phyloP scores from a whole-genome alignment of 1,140 invertebrate genomes.

The Cardiocondyla obscurior region DNA sequence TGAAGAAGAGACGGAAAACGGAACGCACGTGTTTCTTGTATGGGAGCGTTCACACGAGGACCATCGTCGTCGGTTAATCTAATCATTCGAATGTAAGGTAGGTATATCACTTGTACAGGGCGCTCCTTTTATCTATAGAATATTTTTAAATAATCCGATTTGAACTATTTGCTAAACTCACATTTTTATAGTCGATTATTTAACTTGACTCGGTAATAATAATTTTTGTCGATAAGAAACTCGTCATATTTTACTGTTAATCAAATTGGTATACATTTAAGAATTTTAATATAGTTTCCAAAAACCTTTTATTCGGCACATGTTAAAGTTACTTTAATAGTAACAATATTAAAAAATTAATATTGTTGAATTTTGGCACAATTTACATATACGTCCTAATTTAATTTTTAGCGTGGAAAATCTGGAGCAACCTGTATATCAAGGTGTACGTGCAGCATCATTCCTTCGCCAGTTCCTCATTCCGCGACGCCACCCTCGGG shows the following conservation, averaged over 20 bases:
- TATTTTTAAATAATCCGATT: not conserved
- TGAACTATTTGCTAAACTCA: not conserved
- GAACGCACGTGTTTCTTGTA: slow-evolving; percentile 77
- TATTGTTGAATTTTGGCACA: too few relatives aligned
- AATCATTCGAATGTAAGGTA: slow-evolving; percentile 72
- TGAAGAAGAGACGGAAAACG: slow-evolving; percentile 58
- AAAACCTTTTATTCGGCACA: not conserved
- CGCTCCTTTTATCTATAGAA: not conserved
- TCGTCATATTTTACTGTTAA: not conserved
- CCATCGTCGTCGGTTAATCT: slow-evolving; percentile 75
- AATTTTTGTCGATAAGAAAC: not conserved
- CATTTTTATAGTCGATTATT: not conserved
- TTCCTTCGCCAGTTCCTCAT: slow-evolving; percentile 13
- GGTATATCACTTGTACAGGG: slow-evolving; percentile 25
- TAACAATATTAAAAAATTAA: too few relatives aligned
- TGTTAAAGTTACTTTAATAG: not conserved
- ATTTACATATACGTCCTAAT: too few relatives aligned
- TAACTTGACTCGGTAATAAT: not conserved
- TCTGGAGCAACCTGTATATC: slow-evolving; percentile 3
- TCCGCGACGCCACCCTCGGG: slow-evolving; percentile 41
- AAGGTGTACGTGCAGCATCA: not conserved
- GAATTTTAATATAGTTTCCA: not conserved
- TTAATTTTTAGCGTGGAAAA: not conserved
- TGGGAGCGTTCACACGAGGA: slow-evolving; percentile 80
- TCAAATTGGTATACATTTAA: not conserved